Evolutionary conservation across 1,140 invertebrate species (phyloP), one percentile per base, ranked within the genome.

Genomic region (Centruroides sculpturatus): DNA sequence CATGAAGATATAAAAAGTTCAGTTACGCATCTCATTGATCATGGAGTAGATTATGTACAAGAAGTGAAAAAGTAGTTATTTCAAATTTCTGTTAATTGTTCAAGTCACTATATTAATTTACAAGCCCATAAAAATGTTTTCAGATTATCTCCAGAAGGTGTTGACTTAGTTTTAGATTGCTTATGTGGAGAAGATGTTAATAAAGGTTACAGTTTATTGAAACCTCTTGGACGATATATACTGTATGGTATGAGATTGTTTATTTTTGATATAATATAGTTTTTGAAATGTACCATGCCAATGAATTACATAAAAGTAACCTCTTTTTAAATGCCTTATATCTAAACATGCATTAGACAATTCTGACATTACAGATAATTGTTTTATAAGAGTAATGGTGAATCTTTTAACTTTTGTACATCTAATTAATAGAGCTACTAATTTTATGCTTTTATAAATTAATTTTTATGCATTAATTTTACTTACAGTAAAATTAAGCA

Each of bases 201-300:
- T 59, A 77, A 76, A 69, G 87, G 89, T 48, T 87, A 90, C 68
- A 80, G 79, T 48, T 77, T 93, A 23, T 77, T 94, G 51, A 91
- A 89, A 73, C 88, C 89, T 0, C 86, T 92, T 83, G 90, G 90
- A 71, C 85, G 82, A 79, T 92, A 92, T 71, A 82, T 92, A 66
- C 79, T 92, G 36, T 94, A 88, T 75, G 86, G 84, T 84, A 77
- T 71, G 69, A 59, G 41, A 34, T 6, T 7, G 34, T 10, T 35
- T 47, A 9, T 57, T 8, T 48, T 10, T 48, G 12, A 34, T 36
- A 49, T 4, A 61, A 23, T 10, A 47, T 55, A 52, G 47, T 35
- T 48, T 59, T 9, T 6, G 3, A 36, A 12, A 12, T 10, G n/a
- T 1, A 35, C 11, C 11, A 1, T 23, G 2, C 23, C 23, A 23